Evolutionary conservation across 2,113 vertebrate genomes (phyloP), one percentile per base, ranked within the genome.

Genomic region (Pygoscelis adeliae): DNA sequence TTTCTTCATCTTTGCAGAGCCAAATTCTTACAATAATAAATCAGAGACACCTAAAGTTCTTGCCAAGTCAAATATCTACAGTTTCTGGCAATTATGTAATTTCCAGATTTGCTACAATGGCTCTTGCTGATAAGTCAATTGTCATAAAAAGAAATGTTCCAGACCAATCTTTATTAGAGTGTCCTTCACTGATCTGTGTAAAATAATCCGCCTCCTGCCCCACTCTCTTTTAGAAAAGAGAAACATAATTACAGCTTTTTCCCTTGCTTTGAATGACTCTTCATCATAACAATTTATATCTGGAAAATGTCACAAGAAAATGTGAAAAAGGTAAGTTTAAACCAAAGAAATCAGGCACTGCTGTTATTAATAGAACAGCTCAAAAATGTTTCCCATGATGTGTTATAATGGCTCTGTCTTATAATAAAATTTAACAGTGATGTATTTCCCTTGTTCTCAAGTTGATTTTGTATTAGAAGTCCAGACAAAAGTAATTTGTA

Each of bases 51-150:
- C 94, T 94, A 92, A 94, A 83, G 83, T 74, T 97, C 96, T 97
- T 98, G 98, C 98, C 98, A 99, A 99, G 98, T 97, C 96, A 99
- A 99, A 99, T 98, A 98, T 98, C 98, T 98, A 98, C 93, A 96
- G 98, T 98, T 98, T 98, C 98, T 98, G 97, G 98, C 98, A 98
- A 98, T 99, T 98, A 98, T 98, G 98, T 98, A 98, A 99, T 98
- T 99, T 98, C 98, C 98, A 98, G 97, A 98, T 98, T 98, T 98
- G 98, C 97, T 98, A 89, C 96, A 98, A 98, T 97, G 97, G 97
- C 97, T 97, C 97, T 98, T 98, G 98, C 98, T 98, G 98, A 98
- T 98, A 99, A 98, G 98, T 98, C 98, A 97, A 98, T 98, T 96
- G 97, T 98, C 98, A 97, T 97, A 96, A 97, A 97, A 96, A 98